These are phyloP conservation scores for Leucophenga montana DNA, from an alignment of 2,888 invertebrate species.

Conservation along the genomic window DNA sequence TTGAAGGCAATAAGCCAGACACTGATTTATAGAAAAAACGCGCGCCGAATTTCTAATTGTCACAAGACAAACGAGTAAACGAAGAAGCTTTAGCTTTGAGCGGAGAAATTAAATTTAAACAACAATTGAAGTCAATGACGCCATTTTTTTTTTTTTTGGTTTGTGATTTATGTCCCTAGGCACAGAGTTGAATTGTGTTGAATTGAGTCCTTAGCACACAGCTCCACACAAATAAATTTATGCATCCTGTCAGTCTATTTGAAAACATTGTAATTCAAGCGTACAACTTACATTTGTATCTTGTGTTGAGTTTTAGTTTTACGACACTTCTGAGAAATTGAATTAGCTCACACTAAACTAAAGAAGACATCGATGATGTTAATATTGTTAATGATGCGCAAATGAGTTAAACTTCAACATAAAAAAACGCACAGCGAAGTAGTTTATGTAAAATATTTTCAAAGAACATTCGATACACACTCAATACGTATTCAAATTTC, in stretches of 20 bases:
- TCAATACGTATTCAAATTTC: constrained; percentile 64
- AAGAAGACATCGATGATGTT: constrained; percentile 20
- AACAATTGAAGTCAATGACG: background rate
- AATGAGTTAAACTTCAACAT: constrained; percentile 44
- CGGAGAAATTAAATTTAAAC: constrained; percentile 12
- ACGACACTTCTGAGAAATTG: constrained; percentile 59
- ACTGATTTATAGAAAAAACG: constrained; percentile 63
- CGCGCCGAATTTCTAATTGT: constrained; percentile 60
- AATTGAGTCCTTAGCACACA: background rate
- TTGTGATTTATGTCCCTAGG: too few relatives aligned
- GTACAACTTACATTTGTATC: constrained; percentile 32
- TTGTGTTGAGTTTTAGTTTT: too few relatives aligned
- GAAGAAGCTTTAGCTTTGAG: background rate
- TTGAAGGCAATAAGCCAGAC: constrained; percentile 39
- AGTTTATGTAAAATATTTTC: constrained; percentile 5
- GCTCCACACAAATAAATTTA: constrained; percentile 45
- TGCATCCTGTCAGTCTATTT: constrained; percentile 68
- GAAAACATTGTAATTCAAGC: constrained; percentile 65
- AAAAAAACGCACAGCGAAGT: background rate
- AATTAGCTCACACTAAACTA: constrained; percentile 58
- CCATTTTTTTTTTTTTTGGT: too few relatives aligned
- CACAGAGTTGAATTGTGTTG: too few relatives aligned
- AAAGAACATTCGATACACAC: constrained; percentile 44
- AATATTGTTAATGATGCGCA: constrained; percentile 42
- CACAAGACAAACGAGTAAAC: too few relatives aligned